These are phyloP conservation scores for Alethe castanea DNA, from an alignment of 2,113 vertebrate genomes.

Conservation along the genomic window DNA sequence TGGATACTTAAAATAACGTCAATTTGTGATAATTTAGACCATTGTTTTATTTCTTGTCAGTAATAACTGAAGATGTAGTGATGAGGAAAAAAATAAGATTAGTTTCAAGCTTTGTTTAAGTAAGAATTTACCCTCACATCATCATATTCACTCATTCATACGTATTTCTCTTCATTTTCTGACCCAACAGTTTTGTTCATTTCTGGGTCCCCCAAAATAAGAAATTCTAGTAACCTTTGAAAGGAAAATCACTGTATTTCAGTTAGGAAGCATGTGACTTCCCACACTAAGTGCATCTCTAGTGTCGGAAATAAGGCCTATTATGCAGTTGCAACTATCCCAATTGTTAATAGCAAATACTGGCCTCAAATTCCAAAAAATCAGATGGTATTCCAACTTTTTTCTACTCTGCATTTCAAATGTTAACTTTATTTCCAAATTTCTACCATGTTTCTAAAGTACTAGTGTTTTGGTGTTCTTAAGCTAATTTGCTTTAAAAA, in stretches of 20 bases:
- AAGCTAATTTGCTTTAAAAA: background rate
- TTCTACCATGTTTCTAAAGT: background rate
- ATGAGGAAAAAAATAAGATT: background rate
- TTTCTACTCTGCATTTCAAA: background rate
- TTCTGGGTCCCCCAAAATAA: background rate
- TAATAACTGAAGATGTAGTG: background rate
- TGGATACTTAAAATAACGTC: background rate
- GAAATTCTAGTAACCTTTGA: background rate
- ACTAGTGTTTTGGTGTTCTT: background rate
- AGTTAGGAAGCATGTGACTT: background rate
- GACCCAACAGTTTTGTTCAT: background rate
- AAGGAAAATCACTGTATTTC: background rate
- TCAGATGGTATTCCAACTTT: background rate
- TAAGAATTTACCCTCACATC: background rate
- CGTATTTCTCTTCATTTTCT: background rate
- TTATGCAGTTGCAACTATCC: background rate
- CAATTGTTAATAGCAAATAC: background rate
- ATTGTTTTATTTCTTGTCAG: background rate
- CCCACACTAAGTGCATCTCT: background rate
- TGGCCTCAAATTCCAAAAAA: background rate
- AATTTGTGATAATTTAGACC: background rate
- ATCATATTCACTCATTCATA: background rate
- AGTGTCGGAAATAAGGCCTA: background rate
- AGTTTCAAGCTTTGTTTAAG: background rate
- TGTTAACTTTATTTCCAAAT: background rate